Evolutionary conservation across 2,113 vertebrate genomes (phyloP).

Genomic region (Calypte anna): DNA sequence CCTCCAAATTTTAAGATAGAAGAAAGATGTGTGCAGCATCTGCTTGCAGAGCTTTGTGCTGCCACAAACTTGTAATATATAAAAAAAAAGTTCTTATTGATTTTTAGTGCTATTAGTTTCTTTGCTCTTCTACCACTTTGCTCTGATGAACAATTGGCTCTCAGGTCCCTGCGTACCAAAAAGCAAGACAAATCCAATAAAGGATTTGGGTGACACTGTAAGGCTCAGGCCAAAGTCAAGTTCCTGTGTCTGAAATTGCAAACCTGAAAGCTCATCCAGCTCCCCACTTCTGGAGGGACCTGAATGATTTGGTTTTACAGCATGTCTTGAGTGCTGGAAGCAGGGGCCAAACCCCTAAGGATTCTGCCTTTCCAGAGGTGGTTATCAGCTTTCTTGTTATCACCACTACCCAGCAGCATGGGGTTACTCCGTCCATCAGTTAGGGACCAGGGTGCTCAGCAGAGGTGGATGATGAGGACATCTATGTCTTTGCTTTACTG

Average conservation of each 20-base stretch:
- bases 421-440: neutral
- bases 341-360: neutral
- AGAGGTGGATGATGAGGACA: neutral
- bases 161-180: neutral
- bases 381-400: neutral
- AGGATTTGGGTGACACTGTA: neutral
- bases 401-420: neutral
- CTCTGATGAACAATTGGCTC: constrained; percentile 18
- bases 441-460: neutral
- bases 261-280: neutral
- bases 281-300: neutral
- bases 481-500: neutral
- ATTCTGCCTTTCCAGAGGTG: neutral
- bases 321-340: neutral
- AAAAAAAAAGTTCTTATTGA: constrained; percentile 17
- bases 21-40: neutral
- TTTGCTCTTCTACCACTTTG: neutral
- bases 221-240: neutral
- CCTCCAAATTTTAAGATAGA: neutral
- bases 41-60: neutral
- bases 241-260: neutral
- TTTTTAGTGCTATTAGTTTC: constrained; percentile 6
- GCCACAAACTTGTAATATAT: neutral
- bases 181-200: constrained; percentile 9
- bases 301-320: neutral